A percentile compares a stretch with the other conserved stretches of the same genome.
Evolutionary conservation across 2,113 vertebrate genomes (phyloP).

Genomic region (Gymnogyps californianus): DNA sequence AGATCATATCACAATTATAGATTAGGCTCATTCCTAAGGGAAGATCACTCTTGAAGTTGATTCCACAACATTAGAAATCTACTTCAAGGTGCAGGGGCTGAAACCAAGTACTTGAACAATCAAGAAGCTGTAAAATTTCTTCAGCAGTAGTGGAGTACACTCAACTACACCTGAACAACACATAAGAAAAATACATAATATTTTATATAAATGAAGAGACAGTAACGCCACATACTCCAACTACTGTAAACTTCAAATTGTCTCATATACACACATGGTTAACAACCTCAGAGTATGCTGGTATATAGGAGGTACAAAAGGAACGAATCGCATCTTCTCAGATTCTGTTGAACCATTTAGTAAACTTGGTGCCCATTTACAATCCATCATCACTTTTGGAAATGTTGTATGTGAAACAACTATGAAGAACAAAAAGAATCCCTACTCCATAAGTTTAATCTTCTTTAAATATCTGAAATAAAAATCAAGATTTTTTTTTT

Average conservation of each 20-base stretch:
- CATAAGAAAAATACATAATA: not conserved
- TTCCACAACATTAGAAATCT: not conserved
- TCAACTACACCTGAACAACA: not conserved
- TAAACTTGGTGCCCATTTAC: not conserved
- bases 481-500: not conserved
- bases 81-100: not conserved
- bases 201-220: not conserved
- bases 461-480: not conserved
- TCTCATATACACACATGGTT: not conserved
- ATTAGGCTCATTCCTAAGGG: not conserved
- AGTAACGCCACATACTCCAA: not conserved
- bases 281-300: not conserved
- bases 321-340: not conserved
- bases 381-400: not conserved
- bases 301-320: not conserved
- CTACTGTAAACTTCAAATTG: not conserved
- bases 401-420: not conserved
- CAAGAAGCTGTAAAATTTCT: not conserved
- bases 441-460: rapidly evolving
- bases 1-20: not conserved
- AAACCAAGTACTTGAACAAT: not conserved
- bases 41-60: not conserved
- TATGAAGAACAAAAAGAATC: not conserved
- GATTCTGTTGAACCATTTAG: not conserved
- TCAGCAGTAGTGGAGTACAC: not conserved